Evolutionary conservation across 2,888 invertebrate species (phyloP).

Genomic region (Yponomeuta cagnagella): DNA sequence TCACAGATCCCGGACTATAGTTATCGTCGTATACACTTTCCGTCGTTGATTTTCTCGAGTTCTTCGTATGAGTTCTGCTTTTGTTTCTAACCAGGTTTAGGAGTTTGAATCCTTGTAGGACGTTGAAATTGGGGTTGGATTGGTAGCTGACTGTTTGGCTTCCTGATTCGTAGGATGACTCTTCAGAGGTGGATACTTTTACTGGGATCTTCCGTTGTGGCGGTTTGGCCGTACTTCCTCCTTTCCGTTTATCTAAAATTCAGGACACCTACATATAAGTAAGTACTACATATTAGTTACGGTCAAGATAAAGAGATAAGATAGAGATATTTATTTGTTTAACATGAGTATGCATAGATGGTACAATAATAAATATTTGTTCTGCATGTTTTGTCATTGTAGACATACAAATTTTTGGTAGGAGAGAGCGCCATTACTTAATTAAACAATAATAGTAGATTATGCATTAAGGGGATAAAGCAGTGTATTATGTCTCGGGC

Average conservation of each 20-base stretch:
- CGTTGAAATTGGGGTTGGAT: constrained; percentile 59
- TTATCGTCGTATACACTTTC: constrained; percentile 16
- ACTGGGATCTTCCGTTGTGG: constrained; percentile 23
- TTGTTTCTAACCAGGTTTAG: constrained; percentile 47
- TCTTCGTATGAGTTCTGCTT: constrained; percentile 32
- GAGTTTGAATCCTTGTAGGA: constrained; percentile 59
- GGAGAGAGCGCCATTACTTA: too few relatives aligned
- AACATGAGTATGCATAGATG: too few relatives aligned
- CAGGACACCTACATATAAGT: neutral
- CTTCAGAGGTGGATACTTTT: constrained; percentile 37
- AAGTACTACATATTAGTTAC: neutral
- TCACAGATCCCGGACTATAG: constrained; percentile 2
- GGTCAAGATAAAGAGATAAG: too few relatives aligned
- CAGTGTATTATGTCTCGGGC: too few relatives aligned
- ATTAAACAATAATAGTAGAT: too few relatives aligned
- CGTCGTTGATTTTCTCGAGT: constrained; percentile 30
- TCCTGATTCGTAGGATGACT: constrained; percentile 34
- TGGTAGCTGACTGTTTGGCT: constrained; percentile 52
- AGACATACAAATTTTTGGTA: too few relatives aligned
- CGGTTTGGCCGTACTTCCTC: constrained; percentile 5
- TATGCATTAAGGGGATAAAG: too few relatives aligned
- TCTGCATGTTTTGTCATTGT: too few relatives aligned
- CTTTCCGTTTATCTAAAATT: constrained; percentile 26
- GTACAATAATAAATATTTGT: too few relatives aligned
- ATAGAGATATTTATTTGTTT: too few relatives aligned